Base-by-base conservation (phyloP, 2,888 invertebrate genomes). In the Phragmatobia fuliginosa region DNA sequence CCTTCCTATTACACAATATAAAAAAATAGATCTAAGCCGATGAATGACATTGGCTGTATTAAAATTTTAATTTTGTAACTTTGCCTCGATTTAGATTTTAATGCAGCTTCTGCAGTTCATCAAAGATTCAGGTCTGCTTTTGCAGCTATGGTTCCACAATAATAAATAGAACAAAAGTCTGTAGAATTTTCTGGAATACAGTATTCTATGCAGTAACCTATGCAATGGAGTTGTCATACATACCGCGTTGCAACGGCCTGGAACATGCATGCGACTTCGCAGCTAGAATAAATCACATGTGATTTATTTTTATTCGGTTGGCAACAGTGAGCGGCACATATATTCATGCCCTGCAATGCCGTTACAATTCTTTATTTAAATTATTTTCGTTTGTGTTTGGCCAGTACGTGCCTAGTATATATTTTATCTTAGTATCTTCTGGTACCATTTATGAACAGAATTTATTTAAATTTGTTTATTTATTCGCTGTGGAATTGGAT, bases 221-320 rank as follows among this genome's bases (percentile, higher is more conserved):
- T 86, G 86, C 80, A 79, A 78, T 81, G 73, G 78, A 80, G 79
- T 82, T 83, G 80, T 86, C 86, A 88, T 87, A 87, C 84, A 85
- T 83, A 82, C 62, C 70, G 71, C 67, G 77, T 81, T 86, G 86
- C 88, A 88, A 82, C 84, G 84, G 79, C 77, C 84, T 83, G 84
- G 83, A 86, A 88, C 85, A 83, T 83, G 83, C 85, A 84, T 85
- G 88, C 84, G 87, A 90, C 89, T 86, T 85, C 85, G 87, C 83
- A 81, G 87, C 87, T 84, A 83, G 88, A 89, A 93, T 94, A 94
- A 93, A 95, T 94, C 94, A 93, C 90, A 81, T 80, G 88, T 94
- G 94, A 95, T 94, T 94, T 95, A 95, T 94, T 93, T 94, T 94
- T 93, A 94, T 94, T 92, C 89, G 89, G 90, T 88, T 91, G 91